These are phyloP conservation scores for Sphyrna mokarran DNA, from an alignment of 2,113 vertebrate species.

Conservation along the genomic window DNA sequence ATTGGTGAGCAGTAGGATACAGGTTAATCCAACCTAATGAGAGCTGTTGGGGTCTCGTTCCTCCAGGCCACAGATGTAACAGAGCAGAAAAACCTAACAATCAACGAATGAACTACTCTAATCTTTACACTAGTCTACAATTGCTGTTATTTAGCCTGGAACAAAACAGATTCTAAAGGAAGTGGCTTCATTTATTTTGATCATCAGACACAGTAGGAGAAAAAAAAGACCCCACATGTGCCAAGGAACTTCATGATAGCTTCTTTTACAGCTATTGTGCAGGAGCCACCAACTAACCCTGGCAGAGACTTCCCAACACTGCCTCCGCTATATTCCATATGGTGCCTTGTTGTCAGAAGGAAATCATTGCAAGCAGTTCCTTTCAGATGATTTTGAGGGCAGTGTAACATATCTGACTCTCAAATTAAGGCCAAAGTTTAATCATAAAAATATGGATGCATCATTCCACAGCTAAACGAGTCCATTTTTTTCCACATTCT, in stretches of 20 bases:
- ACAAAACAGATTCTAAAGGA: background rate
- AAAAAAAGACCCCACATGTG: background rate
- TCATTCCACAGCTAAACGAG: background rate
- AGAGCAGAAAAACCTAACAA: background rate
- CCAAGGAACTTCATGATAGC: background rate
- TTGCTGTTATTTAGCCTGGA: conserved; percentile 1
- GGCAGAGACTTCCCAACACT: background rate
- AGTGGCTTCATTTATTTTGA: conserved; percentile 8
- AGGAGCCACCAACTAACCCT: background rate
- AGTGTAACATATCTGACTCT: background rate
- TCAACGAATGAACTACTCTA: background rate
- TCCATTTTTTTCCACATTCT: background rate
- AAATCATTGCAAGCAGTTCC: background rate
- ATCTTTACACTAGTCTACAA: background rate
- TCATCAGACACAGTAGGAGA: background rate
- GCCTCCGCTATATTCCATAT: background rate
- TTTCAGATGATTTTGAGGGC: background rate
- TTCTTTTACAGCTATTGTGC: background rate
- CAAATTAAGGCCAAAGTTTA: background rate
- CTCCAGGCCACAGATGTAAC: too few species aligned
- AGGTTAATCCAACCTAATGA: background rate
- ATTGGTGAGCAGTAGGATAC: background rate
- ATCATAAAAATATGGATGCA: background rate
- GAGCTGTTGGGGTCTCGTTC: background rate
- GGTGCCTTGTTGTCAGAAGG: background rate